phyloP scores from a whole-genome alignment of 2,113 vertebrate genomes.

The Clupea harengus region DNA sequence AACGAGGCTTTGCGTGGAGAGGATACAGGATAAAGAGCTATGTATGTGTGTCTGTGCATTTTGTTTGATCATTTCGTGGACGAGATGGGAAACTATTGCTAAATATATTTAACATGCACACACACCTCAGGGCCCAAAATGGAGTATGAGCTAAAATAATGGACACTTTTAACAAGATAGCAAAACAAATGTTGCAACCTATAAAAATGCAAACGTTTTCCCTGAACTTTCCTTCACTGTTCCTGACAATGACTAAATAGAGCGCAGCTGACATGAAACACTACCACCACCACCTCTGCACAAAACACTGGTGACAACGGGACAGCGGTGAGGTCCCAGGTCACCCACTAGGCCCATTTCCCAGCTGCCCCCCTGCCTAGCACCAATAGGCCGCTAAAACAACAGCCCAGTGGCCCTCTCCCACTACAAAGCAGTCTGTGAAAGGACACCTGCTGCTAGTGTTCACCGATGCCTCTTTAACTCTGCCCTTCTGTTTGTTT shows the following conservation, averaged over 20 bases:
- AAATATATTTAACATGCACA: not conserved
- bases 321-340: conserved; percentile 70
- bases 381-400: conserved; percentile 71
- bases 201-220: not conserved
- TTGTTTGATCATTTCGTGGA: not conserved
- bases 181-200: not conserved
- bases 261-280: conserved; percentile 40
- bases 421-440: conserved; percentile 72
- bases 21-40: conserved; percentile 2
- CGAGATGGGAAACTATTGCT: not conserved
- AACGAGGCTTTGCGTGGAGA: not conserved
- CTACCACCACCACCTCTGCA: conserved; percentile 42
- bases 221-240: not conserved
- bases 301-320: conserved; percentile 63
- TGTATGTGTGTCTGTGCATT: not conserved
- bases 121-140: not conserved
- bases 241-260: not conserved
- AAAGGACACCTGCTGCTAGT: conserved; percentile 78
- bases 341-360: conserved; percentile 70
- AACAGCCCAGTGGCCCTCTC: conserved; percentile 70
- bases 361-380: conserved; percentile 72
- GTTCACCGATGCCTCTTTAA: conserved; percentile 71
- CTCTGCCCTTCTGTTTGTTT: conserved; percentile 71
- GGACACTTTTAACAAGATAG: not conserved
- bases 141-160: not conserved